A percentile compares a stretch with the other conserved stretches of the same genome.
Evolutionary conservation across 2,888 invertebrate species (phyloP).

Genomic region (Lasioglossum vierecki): DNA sequence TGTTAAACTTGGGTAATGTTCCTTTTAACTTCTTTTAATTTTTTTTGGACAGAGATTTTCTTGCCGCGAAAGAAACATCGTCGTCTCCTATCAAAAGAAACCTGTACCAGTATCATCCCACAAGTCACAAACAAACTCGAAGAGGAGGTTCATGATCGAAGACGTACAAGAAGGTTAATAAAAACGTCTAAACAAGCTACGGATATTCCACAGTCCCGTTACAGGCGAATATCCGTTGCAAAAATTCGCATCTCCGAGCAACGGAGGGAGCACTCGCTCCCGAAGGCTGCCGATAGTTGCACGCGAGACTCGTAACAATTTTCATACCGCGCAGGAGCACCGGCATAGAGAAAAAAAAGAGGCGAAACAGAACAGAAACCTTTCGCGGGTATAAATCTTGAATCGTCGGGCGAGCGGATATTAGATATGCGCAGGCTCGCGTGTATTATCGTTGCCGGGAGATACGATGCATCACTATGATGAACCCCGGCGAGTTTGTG

Average conservation of each 20-base stretch:
- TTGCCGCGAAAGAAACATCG: no score
- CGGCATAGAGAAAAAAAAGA: neutral
- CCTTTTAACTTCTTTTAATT: no score
- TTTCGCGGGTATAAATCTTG: constrained; percentile 69
- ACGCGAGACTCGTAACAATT: neutral
- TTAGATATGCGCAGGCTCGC: constrained; percentile 71
- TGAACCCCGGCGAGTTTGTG: constrained; percentile 43
- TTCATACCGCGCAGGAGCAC: neutral
- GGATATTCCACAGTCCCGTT: neutral
- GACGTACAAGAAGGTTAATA: neutral
- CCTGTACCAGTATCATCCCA: no score
- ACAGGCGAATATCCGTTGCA: neutral
- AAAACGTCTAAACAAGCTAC: neutral
- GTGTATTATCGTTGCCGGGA: constrained; percentile 66
- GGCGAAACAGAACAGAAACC: neutral
- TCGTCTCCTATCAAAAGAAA: no score
- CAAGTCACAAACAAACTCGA: neutral
- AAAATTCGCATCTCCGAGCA: neutral
- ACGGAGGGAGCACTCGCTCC: neutral
- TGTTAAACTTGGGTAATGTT: no score
- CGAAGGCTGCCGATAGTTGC: neutral
- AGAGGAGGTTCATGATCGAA: neutral
- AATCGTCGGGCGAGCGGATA: constrained; percentile 77
- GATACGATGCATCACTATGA: constrained; percentile 70
- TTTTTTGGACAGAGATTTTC: no score